Conservation (phyloP, 2,113 vertebrate genomes). For the Ceyx melanurus region DNA sequence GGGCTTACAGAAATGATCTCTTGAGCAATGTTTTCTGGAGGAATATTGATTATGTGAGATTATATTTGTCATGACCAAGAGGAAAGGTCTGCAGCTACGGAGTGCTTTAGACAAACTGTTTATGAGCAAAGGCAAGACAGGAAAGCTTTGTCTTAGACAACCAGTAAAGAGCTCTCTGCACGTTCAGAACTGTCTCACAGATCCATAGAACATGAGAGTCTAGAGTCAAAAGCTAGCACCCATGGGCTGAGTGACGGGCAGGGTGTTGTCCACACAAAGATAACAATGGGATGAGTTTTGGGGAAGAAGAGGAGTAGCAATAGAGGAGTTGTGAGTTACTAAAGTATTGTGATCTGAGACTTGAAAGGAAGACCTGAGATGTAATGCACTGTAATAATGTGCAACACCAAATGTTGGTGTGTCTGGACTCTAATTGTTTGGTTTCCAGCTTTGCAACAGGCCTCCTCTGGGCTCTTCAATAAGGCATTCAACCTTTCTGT, state of each 20-base stretch:
- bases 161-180: not conserved
- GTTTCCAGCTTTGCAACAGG: not conserved
- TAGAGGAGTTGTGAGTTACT: not conserved
- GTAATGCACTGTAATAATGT: not conserved
- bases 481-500: not conserved
- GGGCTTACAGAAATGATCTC: not conserved
- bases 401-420: conserved; percentile 9
- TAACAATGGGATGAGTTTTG: not conserved
- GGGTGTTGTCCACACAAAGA: not conserved
- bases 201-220: not conserved
- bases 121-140: not conserved
- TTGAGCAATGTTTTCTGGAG: not conserved
- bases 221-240: not conserved
- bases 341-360: not conserved
- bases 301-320: not conserved
- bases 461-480: conserved; percentile 1
- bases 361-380: not conserved
- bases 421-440: conserved; percentile 6
- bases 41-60: not conserved
- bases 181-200: not conserved
- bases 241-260: not conserved
- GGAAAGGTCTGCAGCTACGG: not conserved
- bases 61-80: not conserved
- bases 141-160: not conserved
- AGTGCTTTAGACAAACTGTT: not conserved